These are phyloP conservation scores for Ctenosaura bakeri DNA, from an alignment of 2,797 vertebrate species.

Conservation along the genomic window DNA sequence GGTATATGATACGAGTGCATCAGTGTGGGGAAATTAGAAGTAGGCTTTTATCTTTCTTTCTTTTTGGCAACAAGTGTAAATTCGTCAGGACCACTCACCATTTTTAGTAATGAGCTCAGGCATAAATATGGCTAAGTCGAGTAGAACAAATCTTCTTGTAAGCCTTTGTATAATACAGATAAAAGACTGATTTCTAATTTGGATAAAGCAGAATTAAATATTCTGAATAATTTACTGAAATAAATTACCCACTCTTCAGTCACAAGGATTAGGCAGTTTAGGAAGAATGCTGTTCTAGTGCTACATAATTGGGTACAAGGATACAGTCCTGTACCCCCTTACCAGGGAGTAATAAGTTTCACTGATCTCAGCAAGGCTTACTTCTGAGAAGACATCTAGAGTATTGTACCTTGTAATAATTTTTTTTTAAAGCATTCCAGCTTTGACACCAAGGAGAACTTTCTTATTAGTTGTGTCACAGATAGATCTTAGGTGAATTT, in stretches of 20 bases:
- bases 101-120: background rate
- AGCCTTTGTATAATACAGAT: background rate
- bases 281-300: background rate
- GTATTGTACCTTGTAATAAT: background rate
- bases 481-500: background rate
- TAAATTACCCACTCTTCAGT: background rate
- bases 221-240: slow-evolving; percentile 27
- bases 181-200: slow-evolving; percentile 13
- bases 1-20: background rate
- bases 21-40: background rate
- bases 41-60: background rate
- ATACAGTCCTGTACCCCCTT: background rate
- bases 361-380: background rate
- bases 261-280: background rate
- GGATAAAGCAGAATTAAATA: slow-evolving; percentile 19
- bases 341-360: background rate
- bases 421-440: background rate
- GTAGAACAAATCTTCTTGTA: slow-evolving; percentile 34
- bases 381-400: background rate
- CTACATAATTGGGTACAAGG: background rate
- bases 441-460: background rate
- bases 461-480: background rate
- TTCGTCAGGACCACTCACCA: background rate
- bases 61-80: background rate
- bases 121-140: slow-evolving; percentile 25